Evolutionary conservation across 2,113 vertebrate genomes (phyloP), one percentile per base, ranked within the genome.

Genomic region (Sander vitreus): DNA sequence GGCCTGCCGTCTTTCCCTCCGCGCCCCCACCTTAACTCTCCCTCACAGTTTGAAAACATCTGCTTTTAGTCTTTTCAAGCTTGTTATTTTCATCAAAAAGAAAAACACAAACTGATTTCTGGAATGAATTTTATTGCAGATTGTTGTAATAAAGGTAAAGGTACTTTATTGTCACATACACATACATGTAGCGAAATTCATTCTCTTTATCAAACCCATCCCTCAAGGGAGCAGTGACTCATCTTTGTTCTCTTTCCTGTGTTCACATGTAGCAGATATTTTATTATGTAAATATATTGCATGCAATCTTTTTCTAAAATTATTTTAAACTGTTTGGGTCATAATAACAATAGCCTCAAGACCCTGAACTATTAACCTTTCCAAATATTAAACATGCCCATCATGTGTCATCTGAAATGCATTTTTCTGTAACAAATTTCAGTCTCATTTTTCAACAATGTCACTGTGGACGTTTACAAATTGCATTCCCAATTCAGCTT

Each of bases 381-480:
- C 45, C 19, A 50, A 55, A 54, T 43, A 53, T 9, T 16, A 6
- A 51, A 18, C n/a, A 55, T 43, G 6, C 15, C 59, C 10, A 43
- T 43, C 10, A 36, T 2, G 2, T 74, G 47, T 73, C 58, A 74
- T 48, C 27, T 70, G 12, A 9, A 71, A 8, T 59, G 2, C 39
- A 69, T 43, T 70, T 57, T 60, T 74, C 23, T 27, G 25, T 12
- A 25, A 13, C 9, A 43, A 66, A 2, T 58, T 65, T 14, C 14
- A 16, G 6, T 47, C 63, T 58, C 3, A n/a, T 47, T 57, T 39
- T 57, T 59, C 67, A 84, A 36, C 72, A 63, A 59, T 45, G 47
- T 48, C 68, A 67, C 64, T 45, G 47, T 48, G 10, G 69, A 83
- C 82, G 66, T 73, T 85, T 78, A 86, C 73, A 74, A 78, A 83